Conservation (phyloP, 2,888 invertebrate genomes). For the Harpalus rubripes region DNA sequence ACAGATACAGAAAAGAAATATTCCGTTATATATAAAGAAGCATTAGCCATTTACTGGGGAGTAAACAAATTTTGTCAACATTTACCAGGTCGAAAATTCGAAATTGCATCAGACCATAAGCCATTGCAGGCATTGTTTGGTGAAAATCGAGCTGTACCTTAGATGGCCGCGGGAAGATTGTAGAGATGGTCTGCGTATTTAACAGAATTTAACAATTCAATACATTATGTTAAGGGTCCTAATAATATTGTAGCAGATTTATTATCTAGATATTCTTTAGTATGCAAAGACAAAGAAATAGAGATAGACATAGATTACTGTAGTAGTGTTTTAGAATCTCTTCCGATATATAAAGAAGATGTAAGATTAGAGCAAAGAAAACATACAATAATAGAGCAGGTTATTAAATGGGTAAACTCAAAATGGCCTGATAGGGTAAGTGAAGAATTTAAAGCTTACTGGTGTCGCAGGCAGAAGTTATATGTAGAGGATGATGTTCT, state of each 20-base stretch:
- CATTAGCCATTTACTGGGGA: slow-evolving; percentile 73
- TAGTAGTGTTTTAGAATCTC: slow-evolving; percentile 6
- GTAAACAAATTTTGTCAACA: slow-evolving; percentile 73
- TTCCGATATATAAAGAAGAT: neutral
- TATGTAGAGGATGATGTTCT: slow-evolving; percentile 4
- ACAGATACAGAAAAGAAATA: slow-evolving; percentile 72
- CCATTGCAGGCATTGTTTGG: slow-evolving; percentile 70
- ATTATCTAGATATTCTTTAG: slow-evolving; percentile 1
- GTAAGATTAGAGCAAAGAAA: neutral
- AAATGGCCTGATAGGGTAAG: neutral
- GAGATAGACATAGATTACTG: neutral
- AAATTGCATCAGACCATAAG: slow-evolving; percentile 71
- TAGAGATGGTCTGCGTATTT: slow-evolving; percentile 70
- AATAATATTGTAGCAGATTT: slow-evolving; percentile 15
- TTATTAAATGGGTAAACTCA: neutral
- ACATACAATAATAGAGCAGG: neutral
- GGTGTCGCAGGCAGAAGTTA: neutral
- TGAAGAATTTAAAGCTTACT: slow-evolving; percentile 6
- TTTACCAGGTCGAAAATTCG: slow-evolving; percentile 67
- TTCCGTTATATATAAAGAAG: slow-evolving; percentile 72
- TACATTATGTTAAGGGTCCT: slow-evolving; percentile 8
- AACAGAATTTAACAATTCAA: slow-evolving; percentile 15
- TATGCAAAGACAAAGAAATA: neutral
- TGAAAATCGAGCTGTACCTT: slow-evolving; percentile 71
- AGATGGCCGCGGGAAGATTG: slow-evolving; percentile 72